A percentile compares a stretch with the other conserved stretches of the same genome.
These are phyloP conservation scores for Periphyllus acericola DNA, from an alignment of 2,888 invertebrate species.

Conservation along the genomic window DNA sequence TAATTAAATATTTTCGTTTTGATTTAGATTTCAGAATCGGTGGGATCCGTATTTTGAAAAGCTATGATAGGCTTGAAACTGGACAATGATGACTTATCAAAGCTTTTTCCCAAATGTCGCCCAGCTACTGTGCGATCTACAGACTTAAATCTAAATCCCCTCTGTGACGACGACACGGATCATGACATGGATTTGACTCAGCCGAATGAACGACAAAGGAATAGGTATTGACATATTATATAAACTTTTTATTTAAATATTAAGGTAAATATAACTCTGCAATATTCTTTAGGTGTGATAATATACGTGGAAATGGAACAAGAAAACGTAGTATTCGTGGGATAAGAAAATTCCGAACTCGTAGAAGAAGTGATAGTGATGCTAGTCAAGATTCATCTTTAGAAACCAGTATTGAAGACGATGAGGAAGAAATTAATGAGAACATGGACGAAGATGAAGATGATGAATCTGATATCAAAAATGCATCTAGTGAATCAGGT, in stretches of 20 bases:
- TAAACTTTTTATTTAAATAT: not conserved
- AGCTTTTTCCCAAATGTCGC: conserved; percentile 88
- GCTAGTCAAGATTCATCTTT: conserved; percentile 60
- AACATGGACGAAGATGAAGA: conserved; percentile 57
- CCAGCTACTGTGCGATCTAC: conserved; percentile 69
- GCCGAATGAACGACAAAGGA: conserved; percentile 51
- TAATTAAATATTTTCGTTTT: conserved; percentile 1
- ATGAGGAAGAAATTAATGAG: conserved; percentile 57
- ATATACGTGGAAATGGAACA: conserved; percentile 53
- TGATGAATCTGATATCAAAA: conserved; percentile 56
- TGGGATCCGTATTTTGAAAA: conserved; percentile 64
- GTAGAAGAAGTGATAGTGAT: conserved; percentile 60
- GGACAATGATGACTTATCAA: conserved; percentile 79
- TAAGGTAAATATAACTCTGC: not conserved
- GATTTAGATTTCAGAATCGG: conserved; percentile 55
- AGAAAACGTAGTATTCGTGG: conserved; percentile 54
- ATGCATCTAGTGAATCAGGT: conserved; percentile 42
- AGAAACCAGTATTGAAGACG: conserved; percentile 59
- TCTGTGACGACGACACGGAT: conserved; percentile 69
- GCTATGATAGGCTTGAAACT: conserved; percentile 64
- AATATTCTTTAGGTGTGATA: conserved; percentile 50
- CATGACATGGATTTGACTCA: conserved; percentile 68
- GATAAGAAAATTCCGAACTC: conserved; percentile 51
- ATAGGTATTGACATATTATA: conserved; percentile 34
- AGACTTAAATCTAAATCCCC: conserved; percentile 72